Evolutionary conservation across 2,113 vertebrate species (phyloP).

Genomic region (Peucedramus taeniatus): DNA sequence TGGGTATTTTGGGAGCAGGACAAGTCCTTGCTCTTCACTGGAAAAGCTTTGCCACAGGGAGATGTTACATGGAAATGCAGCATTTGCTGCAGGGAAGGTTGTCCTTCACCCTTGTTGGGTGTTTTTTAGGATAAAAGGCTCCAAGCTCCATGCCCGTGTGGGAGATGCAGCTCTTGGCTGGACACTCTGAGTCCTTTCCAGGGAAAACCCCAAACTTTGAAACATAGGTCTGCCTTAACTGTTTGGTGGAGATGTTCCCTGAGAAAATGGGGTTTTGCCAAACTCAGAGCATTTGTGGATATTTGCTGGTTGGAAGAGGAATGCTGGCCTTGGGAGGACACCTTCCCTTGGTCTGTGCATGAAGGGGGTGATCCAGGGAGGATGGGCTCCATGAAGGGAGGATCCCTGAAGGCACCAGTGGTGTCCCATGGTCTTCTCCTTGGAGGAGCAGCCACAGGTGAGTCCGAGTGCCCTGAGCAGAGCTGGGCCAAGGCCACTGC

Average conservation of each 20-base stretch:
- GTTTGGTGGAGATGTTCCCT: background rate
- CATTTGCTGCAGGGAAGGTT: background rate
- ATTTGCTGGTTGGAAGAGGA: background rate
- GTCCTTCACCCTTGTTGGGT: background rate
- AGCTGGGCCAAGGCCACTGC: background rate
- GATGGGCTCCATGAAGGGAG: background rate
- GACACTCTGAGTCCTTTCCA: background rate
- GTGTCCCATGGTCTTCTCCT: background rate
- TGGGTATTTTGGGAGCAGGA: background rate
- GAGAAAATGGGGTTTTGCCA: background rate
- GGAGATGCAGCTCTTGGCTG: background rate
- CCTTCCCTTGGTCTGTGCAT: background rate
- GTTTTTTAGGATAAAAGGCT: background rate
- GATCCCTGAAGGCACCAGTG: background rate
- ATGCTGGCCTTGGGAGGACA: background rate
- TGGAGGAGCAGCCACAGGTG: rapidly evolving
- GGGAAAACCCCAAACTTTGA: background rate
- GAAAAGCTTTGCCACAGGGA: background rate
- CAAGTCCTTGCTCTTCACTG: background rate
- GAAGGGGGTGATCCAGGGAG: background rate
- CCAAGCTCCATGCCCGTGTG: background rate
- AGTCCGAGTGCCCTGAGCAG: rapidly evolving
- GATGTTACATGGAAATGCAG: background rate
- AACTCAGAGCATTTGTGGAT: background rate
- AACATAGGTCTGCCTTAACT: background rate